These are phyloP conservation scores for Thinocorus orbignyianus DNA, from an alignment of 2,113 vertebrate genomes.

Conservation along the genomic window DNA sequence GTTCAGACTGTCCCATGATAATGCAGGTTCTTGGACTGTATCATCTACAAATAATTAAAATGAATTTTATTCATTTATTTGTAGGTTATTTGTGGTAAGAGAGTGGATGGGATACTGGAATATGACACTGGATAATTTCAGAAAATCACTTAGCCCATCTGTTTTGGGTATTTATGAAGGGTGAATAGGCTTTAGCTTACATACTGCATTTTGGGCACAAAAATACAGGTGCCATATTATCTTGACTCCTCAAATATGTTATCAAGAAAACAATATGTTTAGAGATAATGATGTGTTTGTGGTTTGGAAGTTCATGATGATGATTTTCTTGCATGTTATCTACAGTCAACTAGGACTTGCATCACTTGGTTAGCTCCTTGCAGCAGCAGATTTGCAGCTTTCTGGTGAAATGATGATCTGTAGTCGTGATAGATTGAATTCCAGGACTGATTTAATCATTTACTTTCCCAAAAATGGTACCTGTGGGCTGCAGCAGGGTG, in stretches of 20 bases:
- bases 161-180: neutral
- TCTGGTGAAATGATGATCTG: neutral
- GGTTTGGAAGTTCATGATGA: neutral
- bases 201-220: neutral
- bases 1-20: neutral
- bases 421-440: neutral
- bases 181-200: neutral
- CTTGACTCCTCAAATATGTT: neutral
- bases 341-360: neutral
- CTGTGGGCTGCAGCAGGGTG: neutral
- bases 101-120: neutral
- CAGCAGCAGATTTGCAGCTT: neutral
- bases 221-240: neutral
- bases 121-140: neutral
- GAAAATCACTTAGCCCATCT: neutral
- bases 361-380: neutral
- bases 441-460: neutral
- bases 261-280: neutral
- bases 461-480: fast-evolving
- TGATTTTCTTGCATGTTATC: neutral
- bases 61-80: neutral
- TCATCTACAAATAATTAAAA: neutral
- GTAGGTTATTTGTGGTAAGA: neutral
- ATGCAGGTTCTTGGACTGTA: neutral
- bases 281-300: neutral